Evolutionary conservation across 2,797 vertebrate species (phyloP).

Genomic region (Sitta carolinensis): DNA sequence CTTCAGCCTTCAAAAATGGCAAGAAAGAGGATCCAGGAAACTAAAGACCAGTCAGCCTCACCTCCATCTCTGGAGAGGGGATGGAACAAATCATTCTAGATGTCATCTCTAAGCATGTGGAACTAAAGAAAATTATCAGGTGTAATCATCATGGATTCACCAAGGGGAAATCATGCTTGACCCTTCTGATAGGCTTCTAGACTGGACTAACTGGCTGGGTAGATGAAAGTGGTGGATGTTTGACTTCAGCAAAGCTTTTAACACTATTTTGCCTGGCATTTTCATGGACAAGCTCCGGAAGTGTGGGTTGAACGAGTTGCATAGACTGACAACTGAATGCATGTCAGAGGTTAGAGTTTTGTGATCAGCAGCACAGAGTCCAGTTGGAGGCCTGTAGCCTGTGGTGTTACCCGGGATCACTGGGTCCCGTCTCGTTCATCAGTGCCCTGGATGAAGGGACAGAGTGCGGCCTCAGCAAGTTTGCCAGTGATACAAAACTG

Average conservation of each 20-base stretch:
- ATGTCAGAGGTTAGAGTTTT: not conserved
- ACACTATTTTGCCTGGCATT: not conserved
- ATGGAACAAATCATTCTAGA: not conserved
- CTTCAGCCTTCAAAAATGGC: not conserved
- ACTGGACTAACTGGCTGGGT: too few species aligned
- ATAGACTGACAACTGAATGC: not conserved
- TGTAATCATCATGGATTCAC: not conserved
- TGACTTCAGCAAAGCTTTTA: not conserved
- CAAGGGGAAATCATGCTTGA: not conserved
- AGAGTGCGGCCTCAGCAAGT: not conserved
- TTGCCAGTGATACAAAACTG: not conserved
- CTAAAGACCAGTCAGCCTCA: not conserved
- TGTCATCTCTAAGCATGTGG: not conserved
- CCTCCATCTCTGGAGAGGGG: not conserved
- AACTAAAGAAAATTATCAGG: not conserved
- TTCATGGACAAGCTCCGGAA: not conserved
- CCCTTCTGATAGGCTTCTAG: not conserved
- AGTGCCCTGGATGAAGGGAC: not conserved
- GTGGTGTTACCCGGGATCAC: not conserved
- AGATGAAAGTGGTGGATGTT: not conserved
- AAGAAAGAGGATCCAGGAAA: not conserved
- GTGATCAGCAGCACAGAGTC: not conserved
- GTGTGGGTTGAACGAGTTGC: not conserved
- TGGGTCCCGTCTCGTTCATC: accelerated
- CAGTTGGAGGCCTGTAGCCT: not conserved